Evolutionary conservation across 2,888 invertebrate species (phyloP), one percentile per base, ranked within the genome.

Genomic region (Helicoverpa assulta): DNA sequence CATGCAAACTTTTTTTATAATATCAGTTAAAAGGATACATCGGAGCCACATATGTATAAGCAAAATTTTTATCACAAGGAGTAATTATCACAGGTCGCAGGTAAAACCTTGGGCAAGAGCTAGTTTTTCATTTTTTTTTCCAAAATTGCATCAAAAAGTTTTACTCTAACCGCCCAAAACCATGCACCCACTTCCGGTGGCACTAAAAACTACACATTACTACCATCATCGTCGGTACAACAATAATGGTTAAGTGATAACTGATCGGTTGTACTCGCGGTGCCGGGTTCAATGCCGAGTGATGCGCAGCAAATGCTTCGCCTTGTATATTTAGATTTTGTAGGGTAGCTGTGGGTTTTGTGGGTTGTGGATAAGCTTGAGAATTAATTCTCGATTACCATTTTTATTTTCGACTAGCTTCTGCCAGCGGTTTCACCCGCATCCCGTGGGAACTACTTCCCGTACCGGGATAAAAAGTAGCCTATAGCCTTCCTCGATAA

Each of bases 261-360:
- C 78, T 83, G 83, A 82, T 82, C 50, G 67, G 58, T 70, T 77
- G 86, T 82, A 84, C 79, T 68, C 78, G 64, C 67, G 79, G 81
- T 73, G 75, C 53, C 64, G 82, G 67, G 84, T 85, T 85, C 87
- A 82, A 79, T 81, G 86, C 81, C 84, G 88, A 88, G 80, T 86
- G 89, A 89, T 76, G 85, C 55, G 65, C 65, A 71, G 53, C 63
- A 78, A 72, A 78, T 62, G 81, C 73, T 73, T 73, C 68, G 47
- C 64, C 57, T 56, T 71, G 73, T 84, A 83, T 88, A 86, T 89
- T 90, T 89, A 88, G 86, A 86, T 80, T 72, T 57, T 14, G 73
- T 85, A 82, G 76, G 81, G 82, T 84, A 80, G 6, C 52, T 57
- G 65, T 60, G 33, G 10, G 5, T 77, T 77, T 50, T 2, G 21